Percentiles rank a stretch among this genome's conserved stretches.
phyloP scores from a whole-genome alignment of 1,140 invertebrate genomes.

The Papilio polytes region DNA sequence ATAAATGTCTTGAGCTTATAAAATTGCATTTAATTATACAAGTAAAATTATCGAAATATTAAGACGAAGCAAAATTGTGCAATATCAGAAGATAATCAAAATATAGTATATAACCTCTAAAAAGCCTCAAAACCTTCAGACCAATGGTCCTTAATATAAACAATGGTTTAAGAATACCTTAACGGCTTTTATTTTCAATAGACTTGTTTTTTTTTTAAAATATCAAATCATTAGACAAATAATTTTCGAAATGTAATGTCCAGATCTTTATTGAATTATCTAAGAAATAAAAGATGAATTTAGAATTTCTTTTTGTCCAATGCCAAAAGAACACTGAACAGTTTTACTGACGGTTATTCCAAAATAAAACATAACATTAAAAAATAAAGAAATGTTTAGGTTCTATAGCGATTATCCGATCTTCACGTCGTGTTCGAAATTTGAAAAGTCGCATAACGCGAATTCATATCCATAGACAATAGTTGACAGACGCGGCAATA shows the following conservation, averaged over 20 bases:
- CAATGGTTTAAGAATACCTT: not conserved
- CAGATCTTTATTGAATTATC: too few relatives aligned
- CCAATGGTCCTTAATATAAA: conserved; percentile 68
- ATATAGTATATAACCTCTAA: conserved; percentile 44
- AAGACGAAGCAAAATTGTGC: conserved; percentile 35
- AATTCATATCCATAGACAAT: conserved; percentile 4
- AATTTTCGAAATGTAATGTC: not conserved
- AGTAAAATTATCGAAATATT: conserved; percentile 12
- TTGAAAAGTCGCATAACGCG: not conserved
- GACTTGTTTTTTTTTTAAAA: not conserved
- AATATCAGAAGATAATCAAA: conserved; percentile 27
- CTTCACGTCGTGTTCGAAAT: not conserved
- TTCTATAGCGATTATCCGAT: not conserved
- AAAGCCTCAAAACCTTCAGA: conserved; percentile 49
- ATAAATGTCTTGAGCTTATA: conserved; percentile 56
- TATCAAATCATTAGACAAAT: not conserved
- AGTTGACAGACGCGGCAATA: not conserved
- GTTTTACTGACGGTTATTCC: not conserved
- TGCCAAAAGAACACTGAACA: not conserved
- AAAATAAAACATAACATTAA: not conserved
- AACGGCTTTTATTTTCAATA: not conserved
- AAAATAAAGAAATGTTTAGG: not conserved
- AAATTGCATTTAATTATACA: conserved; percentile 42
- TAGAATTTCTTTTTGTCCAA: not conserved
- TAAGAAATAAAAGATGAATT: too few relatives aligned